Conservation (phyloP, 2,797 vertebrate genomes). For the Sus cebifrons region DNA sequence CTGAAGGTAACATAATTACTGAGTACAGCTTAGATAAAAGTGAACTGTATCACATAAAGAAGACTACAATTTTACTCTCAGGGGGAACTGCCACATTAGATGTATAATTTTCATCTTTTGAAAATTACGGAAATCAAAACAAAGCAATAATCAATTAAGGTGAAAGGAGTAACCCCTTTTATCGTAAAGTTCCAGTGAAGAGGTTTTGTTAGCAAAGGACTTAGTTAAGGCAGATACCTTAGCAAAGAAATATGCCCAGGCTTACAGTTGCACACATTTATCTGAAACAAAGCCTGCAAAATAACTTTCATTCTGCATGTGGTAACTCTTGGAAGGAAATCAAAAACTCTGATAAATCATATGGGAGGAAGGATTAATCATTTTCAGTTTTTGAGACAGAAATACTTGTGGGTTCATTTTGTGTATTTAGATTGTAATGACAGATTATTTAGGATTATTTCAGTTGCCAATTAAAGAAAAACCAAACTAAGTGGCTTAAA, state of each 20-base stretch:
- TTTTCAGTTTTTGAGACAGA: constrained; percentile 22
- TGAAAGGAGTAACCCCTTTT: constrained; percentile 1
- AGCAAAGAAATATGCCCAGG: not conserved
- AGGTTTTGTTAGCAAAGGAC: not conserved
- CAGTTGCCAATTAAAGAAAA: not conserved
- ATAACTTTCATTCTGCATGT: not conserved
- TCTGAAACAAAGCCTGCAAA: constrained; percentile 17
- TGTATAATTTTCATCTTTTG: constrained; percentile 32
- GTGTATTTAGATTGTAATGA: not conserved
- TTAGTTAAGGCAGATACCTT: not conserved
- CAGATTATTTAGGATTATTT: not conserved
- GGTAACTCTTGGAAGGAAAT: not conserved
- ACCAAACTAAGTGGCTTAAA: not conserved
- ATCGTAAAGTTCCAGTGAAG: constrained; percentile 40
- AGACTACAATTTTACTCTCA: constrained; percentile 11
- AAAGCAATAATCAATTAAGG: not conserved
- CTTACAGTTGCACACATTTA: constrained; percentile 4
- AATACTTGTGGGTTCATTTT: not conserved
- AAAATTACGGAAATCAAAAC: constrained; percentile 5
- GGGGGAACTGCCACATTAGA: not conserved
- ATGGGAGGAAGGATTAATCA: not conserved
- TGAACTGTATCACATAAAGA: not conserved
- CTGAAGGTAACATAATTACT: not conserved
- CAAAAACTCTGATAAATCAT: not conserved
- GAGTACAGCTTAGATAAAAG: not conserved